Conservation (phyloP, 2,888 invertebrate genomes). For the Scaptomyza flava region DNA sequence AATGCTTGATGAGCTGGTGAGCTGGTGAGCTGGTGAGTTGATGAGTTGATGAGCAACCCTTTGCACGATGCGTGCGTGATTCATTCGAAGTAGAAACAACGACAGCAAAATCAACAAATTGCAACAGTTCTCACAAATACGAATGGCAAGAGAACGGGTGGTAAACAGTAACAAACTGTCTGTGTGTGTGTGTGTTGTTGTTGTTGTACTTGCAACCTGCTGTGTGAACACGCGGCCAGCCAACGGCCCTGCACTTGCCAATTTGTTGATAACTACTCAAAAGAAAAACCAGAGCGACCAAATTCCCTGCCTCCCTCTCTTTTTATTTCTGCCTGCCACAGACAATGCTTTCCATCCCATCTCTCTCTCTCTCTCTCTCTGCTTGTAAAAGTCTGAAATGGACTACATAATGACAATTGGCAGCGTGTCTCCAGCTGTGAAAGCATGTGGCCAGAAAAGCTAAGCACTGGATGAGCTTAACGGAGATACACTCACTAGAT, state of each 20-base stretch:
- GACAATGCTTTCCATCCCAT: slow-evolving; percentile 1
- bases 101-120: slow-evolving; percentile 55
- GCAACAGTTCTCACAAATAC: slow-evolving; percentile 72
- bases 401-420: slow-evolving; percentile 34
- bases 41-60: slow-evolving; percentile 52
- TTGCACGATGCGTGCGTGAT: slow-evolving; percentile 39
- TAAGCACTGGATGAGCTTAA: slow-evolving; percentile 19
- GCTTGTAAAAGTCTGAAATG: slow-evolving; percentile 1
- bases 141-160: not conserved
- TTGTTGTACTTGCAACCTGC: slow-evolving; percentile 59
- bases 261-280: slow-evolving; percentile 72
- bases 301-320: not conserved
- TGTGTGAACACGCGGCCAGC: slow-evolving; percentile 64
- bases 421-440: slow-evolving; percentile 32
- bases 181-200: not conserved
- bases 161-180: not conserved
- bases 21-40: slow-evolving; percentile 9
- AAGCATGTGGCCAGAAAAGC: slow-evolving; percentile 39
- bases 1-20: slow-evolving; percentile 8
- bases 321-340: slow-evolving; percentile 1
- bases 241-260: slow-evolving; percentile 68
- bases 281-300: slow-evolving; percentile 46
- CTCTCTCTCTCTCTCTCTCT: not conserved
- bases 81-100: slow-evolving; percentile 14
- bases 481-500: not conserved